Evolutionary conservation across 2,113 vertebrate species (phyloP).

Genomic region (Limnothrissa miodon): DNA sequence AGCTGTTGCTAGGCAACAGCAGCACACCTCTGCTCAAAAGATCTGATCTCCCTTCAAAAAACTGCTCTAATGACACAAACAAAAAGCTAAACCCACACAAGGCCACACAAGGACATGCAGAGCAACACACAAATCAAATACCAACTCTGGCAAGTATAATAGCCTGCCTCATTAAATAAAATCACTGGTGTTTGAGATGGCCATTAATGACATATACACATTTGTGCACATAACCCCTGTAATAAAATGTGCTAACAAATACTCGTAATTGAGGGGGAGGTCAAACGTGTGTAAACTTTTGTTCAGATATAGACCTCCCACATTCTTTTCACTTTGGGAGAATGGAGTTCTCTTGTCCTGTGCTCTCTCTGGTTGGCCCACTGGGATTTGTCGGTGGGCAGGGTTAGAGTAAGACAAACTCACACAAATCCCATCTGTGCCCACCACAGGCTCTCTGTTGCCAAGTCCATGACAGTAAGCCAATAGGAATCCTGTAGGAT

Average conservation of each 20-base stretch:
- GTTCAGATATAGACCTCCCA: not conserved
- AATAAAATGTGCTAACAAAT: not conserved
- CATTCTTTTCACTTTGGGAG: not conserved
- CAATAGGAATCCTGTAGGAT: not conserved
- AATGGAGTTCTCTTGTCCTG: not conserved
- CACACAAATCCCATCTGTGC: too few relatives aligned
- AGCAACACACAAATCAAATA: not conserved
- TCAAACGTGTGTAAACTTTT: conserved; percentile 1
- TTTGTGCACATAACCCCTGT: not conserved
- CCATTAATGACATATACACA: not conserved
- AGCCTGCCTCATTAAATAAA: not conserved
- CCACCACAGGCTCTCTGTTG: not conserved
- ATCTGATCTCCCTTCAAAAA: not conserved
- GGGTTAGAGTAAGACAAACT: not conserved
- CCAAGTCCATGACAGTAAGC: not conserved
- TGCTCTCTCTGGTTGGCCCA: not conserved
- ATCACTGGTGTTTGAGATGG: not conserved
- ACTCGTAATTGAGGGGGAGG: not conserved
- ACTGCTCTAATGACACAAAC: not conserved
- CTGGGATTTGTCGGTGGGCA: not conserved
- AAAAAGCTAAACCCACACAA: conserved; percentile 2
- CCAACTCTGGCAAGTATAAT: not conserved
- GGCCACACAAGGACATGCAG: not conserved
- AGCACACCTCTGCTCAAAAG: not conserved
- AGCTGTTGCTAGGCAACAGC: conserved; percentile 29